phyloP scores from a whole-genome alignment of 2,888 invertebrate genomes.

The Caenorhabditis japonica region DNA sequence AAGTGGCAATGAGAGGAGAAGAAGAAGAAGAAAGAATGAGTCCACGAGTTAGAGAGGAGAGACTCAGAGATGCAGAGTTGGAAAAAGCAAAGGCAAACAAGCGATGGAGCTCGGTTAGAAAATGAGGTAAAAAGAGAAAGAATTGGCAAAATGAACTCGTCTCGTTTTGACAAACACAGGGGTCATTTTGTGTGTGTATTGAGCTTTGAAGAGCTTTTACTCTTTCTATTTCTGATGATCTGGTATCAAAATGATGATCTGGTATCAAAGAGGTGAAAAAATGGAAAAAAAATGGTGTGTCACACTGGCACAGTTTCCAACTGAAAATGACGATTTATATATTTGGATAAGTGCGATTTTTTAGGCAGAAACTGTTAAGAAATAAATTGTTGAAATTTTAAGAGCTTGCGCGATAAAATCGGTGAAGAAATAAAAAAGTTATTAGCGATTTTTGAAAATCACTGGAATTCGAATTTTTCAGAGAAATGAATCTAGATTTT shows the following conservation, averaged over 20 bases:
- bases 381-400: too few relatives aligned
- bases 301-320: slow-evolving; percentile 7
- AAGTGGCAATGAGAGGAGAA: slow-evolving; percentile 27
- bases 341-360: slow-evolving; percentile 11
- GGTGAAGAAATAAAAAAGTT: too few relatives aligned
- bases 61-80: slow-evolving; percentile 20
- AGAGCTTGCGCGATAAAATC: too few relatives aligned
- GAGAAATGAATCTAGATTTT: too few relatives aligned
- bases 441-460: too few relatives aligned
- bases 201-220: not conserved
- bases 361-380: slow-evolving; percentile 5
- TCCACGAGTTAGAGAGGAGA: slow-evolving; percentile 1
- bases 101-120: too few relatives aligned
- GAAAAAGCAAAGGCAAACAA: slow-evolving; percentile 26
- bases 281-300: not conserved
- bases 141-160: slow-evolving; percentile 32
- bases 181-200: slow-evolving; percentile 11
- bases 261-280: slow-evolving; percentile 1
- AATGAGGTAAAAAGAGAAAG: slow-evolving; percentile 27
- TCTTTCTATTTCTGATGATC: slow-evolving; percentile 24
- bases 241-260: slow-evolving; percentile 8
- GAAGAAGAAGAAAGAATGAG: slow-evolving; percentile 4
- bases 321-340: too few relatives aligned
- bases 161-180: slow-evolving; percentile 23
- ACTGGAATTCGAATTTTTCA: too few relatives aligned